Evolutionary conservation across 1,140 invertebrate species (phyloP), one percentile per base, ranked within the genome.

Genomic region (Zaprionus taronus): DNA sequence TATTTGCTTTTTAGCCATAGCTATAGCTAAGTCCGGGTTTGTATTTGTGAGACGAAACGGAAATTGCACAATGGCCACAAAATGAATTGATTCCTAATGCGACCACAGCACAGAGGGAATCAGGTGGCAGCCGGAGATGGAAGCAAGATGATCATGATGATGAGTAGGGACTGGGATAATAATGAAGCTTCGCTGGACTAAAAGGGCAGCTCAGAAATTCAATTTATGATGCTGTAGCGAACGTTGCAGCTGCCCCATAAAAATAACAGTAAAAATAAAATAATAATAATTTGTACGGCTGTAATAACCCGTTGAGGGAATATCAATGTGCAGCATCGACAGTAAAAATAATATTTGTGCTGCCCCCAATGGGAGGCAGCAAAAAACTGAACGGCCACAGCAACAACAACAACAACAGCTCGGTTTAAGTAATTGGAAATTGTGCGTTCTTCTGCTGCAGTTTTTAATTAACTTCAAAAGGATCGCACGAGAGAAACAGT

Each of bases 41-140:
- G 49, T 65, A 61, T 77, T 76, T 66, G 60, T 60, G 47, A 66
- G 64, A 74, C 55, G 66, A 69, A 72, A 55, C 81, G 85, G 85
- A 89, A 89, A 89, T 89, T 89, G 77, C 73, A 89, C 85, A 89
- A 89, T 85, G 67, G 81, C 68, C 78, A 73, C 68, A 71, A 89
- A 87, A 87, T 87, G 84, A 89, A 89, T 89, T 89, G 84, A 90
- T 89, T 89, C 76, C 85, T 89, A 89, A 89, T 84, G 68, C 79
- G 74, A 31, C 28, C 20, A 67, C 53, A 69, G 38, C 15, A 63
- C 31, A 55, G 34, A 55, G 34, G 31, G 31, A 22, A 61, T 26
- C 58, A 66, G 49, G 31, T 5, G 28, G 9, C 28, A 74, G n/a
- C 0, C 47, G 36, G 2, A 20, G 49, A 36, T 28, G 22, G 26